Evolutionary conservation across 2,888 invertebrate species (phyloP).

Genomic region (Ommatoiulus sabulosus): DNA sequence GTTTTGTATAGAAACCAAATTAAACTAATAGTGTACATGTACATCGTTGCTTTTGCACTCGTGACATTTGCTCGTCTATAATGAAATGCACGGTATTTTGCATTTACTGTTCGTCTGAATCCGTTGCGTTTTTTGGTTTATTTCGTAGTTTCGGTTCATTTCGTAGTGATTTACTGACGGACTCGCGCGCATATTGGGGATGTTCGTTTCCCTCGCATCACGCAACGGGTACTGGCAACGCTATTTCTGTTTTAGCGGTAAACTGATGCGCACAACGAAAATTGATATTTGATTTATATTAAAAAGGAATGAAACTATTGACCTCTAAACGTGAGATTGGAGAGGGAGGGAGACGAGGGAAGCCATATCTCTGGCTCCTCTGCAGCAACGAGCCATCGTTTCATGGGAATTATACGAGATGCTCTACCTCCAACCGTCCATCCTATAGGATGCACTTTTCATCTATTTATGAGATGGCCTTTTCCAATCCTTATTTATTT

Average conservation of each 20-base stretch:
- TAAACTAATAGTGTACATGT: too few species aligned
- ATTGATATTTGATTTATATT: slow-evolving; percentile 19
- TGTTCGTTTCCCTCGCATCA: neutral
- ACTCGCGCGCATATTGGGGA: neutral
- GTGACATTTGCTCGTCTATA: too few species aligned
- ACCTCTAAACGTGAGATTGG: slow-evolving; percentile 3
- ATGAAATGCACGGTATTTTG: too few species aligned
- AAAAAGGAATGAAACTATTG: slow-evolving; percentile 8
- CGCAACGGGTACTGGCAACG: neutral
- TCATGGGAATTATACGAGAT: slow-evolving; percentile 10
- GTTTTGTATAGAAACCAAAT: too few species aligned
- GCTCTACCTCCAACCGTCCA: neutral
- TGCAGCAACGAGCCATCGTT: neutral
- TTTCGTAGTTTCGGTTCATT: too few species aligned
- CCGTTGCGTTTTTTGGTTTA: too few species aligned
- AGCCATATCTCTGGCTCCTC: neutral
- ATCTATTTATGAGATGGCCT: slow-evolving; percentile 19
- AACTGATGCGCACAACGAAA: neutral
- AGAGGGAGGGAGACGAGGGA: neutral
- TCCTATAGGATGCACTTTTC: slow-evolving; percentile 1
- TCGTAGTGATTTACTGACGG: neutral
- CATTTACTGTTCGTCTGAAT: too few species aligned
- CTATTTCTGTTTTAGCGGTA: neutral
- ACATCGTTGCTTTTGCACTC: too few species aligned
- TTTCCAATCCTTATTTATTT: slow-evolving; percentile 19